Evolutionary conservation across 2,113 vertebrate species (phyloP), one percentile per base, ranked within the genome.

Genomic region (Macheiramphus alcinus): DNA sequence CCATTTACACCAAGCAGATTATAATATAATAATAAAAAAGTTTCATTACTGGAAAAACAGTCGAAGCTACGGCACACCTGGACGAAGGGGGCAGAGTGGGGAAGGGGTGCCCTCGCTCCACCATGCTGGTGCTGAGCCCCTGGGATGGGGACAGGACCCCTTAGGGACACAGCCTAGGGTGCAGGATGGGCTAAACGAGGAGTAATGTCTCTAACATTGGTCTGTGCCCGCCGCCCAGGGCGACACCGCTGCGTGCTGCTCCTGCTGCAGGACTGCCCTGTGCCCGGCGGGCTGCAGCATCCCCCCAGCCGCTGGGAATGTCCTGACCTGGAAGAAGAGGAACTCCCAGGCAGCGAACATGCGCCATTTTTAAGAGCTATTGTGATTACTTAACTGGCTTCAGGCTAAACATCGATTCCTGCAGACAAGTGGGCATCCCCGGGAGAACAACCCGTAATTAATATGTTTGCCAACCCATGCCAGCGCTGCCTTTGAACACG

Each of bases 1-100:
- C 95, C 96, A 85, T 94, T 96, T 79, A 74, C 90, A 68, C 97
- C 97, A 92, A 91, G 96, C 75, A 95, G 96, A 97, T 98, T 98
- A 97, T 91, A 96, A 93, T 93, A 94, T 58, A 97, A 94, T 80
- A 88, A 85, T 79, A 88, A 73, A 94, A 89, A 93, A 97, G 78
- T 92, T 96, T 86, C 48, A 76, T 94, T 88, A 82, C 86, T 87
- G 75, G 55, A 56, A 85, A 93, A 75, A 26, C 86, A 90, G 93
- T 45, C 14, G 12, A 80, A 86, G 73, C 61, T 53, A 26, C 3
- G 36, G 80, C 55, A 80, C 38, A 10, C 13, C 59, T 0, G 3
- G 81, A 55, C 8, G 16, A 62, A 65, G 67, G 67, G 70, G 32
- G 56, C 45, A 75, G 88, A 23, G 50, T 3, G 23, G 31, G 68